These are phyloP conservation scores for Percopsis omiscomaycus DNA, from an alignment of 2,797 vertebrate species.

Conservation along the genomic window DNA sequence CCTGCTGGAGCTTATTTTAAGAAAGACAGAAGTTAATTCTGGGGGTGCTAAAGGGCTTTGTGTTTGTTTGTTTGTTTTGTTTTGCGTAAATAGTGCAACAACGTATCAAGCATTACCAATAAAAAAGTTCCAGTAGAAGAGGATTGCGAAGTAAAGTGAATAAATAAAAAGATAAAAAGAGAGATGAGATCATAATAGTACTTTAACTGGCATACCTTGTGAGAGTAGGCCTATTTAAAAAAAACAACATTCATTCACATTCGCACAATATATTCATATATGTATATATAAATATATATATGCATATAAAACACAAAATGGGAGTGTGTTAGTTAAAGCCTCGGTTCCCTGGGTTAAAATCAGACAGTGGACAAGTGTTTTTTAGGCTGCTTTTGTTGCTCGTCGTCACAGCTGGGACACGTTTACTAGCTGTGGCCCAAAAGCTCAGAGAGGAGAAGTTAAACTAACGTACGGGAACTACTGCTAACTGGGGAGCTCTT, in stretches of 20 bases:
- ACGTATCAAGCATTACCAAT: constrained; percentile 64
- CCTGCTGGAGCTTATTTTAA: too few relatives aligned
- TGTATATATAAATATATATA: constrained; percentile 68
- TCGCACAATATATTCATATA: constrained; percentile 79
- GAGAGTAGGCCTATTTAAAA: constrained; percentile 66
- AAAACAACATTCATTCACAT: constrained; percentile 78
- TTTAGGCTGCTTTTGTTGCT: constrained; percentile 73
- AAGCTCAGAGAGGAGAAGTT: constrained; percentile 47
- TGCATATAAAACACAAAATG: constrained; percentile 81
- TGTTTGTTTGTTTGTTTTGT: constrained; percentile 14
- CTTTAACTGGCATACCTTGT: constrained; percentile 68
- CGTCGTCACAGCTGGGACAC: constrained; percentile 64
- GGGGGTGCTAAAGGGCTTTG: constrained; percentile 22
- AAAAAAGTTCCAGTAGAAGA: constrained; percentile 55
- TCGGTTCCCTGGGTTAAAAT: constrained; percentile 79
- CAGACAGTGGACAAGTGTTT: constrained; percentile 78
- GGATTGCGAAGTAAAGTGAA: constrained; percentile 52
- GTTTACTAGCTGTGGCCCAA: constrained; percentile 55
- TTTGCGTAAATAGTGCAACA: constrained; percentile 70
- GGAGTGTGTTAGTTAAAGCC: constrained; percentile 70
- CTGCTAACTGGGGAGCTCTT: constrained; percentile 45
- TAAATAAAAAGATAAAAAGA: constrained; percentile 48
- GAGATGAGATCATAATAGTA: constrained; percentile 46
- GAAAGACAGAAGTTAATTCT: not conserved
- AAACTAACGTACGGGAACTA: constrained; percentile 56